Conservation (phyloP, 2,888 invertebrate species). For the Lasius fuliginosus region DNA sequence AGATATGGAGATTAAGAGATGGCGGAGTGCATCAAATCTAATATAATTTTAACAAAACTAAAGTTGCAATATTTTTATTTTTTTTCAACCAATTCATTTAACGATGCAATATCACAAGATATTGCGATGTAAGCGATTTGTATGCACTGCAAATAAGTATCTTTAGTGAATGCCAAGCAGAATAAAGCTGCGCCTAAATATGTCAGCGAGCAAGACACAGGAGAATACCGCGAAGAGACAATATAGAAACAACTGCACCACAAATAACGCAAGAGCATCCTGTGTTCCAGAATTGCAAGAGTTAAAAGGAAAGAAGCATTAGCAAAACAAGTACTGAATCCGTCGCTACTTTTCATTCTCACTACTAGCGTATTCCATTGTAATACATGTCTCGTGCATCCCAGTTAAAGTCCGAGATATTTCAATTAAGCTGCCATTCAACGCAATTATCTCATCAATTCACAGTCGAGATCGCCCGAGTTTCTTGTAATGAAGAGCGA, state of each 20-base stretch:
- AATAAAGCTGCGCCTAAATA: not conserved
- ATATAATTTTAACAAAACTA: not conserved
- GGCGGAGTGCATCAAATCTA: not conserved
- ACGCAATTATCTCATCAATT: conserved; percentile 77
- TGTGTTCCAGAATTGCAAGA: not conserved
- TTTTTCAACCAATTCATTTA: conserved; percentile 3
- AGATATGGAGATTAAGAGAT: not conserved
- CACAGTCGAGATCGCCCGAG: not conserved
- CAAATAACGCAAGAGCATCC: conserved; percentile 51
- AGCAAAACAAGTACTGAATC: conserved; percentile 22
- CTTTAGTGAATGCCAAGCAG: not conserved
- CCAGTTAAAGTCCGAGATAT: conserved; percentile 28
- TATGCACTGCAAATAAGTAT: not conserved
- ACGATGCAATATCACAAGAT: not conserved
- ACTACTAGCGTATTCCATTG: not conserved
- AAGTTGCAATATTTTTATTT: not conserved
- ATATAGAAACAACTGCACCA: conserved; percentile 28
- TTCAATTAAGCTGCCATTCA: conserved; percentile 73
- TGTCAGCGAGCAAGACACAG: conserved; percentile 7
- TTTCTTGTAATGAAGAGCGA: conserved; percentile 49
- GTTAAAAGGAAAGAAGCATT: conserved; percentile 17
- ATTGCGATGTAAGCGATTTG: not conserved
- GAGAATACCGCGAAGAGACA: conserved; percentile 27
- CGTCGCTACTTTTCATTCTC: conserved; percentile 54
- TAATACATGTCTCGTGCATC: conserved; percentile 5